Conservation (phyloP, 2,797 vertebrate species). For the Neopelma chrysocephalum region DNA sequence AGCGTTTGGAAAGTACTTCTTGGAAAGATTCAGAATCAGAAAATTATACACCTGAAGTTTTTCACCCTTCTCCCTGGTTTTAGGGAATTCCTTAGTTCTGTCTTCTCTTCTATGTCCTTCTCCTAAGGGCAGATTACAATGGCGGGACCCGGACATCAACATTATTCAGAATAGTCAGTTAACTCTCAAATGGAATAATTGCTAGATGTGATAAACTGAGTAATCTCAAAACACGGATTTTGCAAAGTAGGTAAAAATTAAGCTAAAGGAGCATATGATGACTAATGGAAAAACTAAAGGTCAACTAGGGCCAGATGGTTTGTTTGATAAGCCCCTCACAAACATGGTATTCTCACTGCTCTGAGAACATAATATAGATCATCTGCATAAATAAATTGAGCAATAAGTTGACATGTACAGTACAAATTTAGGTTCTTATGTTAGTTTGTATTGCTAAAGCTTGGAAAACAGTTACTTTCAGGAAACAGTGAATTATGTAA, state of each 20-base stretch:
- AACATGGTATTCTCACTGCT: neutral
- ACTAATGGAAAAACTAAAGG: neutral
- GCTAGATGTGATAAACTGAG: neutral
- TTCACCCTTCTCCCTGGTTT: neutral
- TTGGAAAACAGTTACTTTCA: neutral
- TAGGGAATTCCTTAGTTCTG: neutral
- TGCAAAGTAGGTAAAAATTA: neutral
- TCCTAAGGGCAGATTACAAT: neutral
- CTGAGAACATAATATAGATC: neutral
- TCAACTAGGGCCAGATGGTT: neutral
- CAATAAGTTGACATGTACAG: neutral
- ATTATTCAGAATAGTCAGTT: neutral
- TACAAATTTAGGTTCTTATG: neutral
- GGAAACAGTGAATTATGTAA: conserved; percentile 4
- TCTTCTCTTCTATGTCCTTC: neutral
- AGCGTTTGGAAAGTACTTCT: neutral
- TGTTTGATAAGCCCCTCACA: neutral
- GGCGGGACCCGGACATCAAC: neutral
- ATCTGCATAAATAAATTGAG: neutral
- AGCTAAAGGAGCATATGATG: neutral
- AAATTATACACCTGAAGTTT: neutral
- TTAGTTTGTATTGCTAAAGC: neutral
- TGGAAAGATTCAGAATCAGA: neutral
- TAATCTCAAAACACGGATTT: neutral
- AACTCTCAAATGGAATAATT: neutral